Base-by-base conservation (phyloP, 2,797 vertebrate species). In the Sitta carolinensis region DNA sequence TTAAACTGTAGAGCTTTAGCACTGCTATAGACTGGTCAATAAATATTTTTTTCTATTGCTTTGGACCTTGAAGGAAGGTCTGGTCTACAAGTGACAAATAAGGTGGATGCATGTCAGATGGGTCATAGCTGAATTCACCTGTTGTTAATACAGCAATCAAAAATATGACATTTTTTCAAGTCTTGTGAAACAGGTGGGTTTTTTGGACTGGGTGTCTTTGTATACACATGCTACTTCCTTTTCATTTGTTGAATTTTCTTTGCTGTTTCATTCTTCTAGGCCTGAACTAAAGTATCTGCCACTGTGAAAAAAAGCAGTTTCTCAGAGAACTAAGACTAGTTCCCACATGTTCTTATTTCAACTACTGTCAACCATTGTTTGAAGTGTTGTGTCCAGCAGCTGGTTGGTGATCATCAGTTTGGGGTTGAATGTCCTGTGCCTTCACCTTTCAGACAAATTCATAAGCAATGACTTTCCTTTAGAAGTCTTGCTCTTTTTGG, bases 81-180 rank as follows among this genome's bases (percentile, higher is more conserved):
- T 75, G 6, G 2, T 29, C 87, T 58, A 36, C 40, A 79, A n/a
- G 25, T 4, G 7, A 7, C 43, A 75, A 38, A 18, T 50, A 52
- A 70, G 40, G 55, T 52, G 11, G 30, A 81, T 11, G 29, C 2
- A 0, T 1, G 0, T 74, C 81, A 63, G 7, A 15, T 30, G 30
- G 3, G 4, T 29, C 30, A 45, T 25, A 58, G 30, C 40, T 85
- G 43, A 79, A 55, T 72, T 92, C 3, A 19, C 67, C 54, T 50
- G 7, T 29, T 69, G 4, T 66, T 66, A 51, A 63, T 16, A 25
- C n/a, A 23, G 3, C 14, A 45, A 10, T 16, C 36, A 16, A 25
- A 84, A 82, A 54, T 42, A 13, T 73, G 27, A 58, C 84, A 63
- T 67, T 80, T 16, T 58, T 72, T 76, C 4, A 58, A 36, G 13